phyloP scores from a whole-genome alignment of 2,113 vertebrate species.

The Ia io region DNA sequence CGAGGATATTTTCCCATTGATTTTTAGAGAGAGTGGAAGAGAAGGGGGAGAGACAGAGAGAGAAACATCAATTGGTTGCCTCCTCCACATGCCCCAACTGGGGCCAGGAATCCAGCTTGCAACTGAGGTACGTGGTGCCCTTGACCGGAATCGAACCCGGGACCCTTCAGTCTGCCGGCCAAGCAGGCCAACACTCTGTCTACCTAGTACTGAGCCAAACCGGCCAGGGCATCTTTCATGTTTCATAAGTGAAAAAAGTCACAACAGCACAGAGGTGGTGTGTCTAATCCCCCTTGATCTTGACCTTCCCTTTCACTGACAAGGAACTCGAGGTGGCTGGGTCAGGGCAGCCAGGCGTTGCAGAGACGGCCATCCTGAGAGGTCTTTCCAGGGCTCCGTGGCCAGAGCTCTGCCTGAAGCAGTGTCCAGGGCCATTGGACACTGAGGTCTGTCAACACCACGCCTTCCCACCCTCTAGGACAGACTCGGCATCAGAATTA shows the following conservation, averaged over 20 bases:
- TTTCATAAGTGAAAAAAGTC: slow-evolving; percentile 19
- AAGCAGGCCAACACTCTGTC: no score
- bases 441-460: not conserved
- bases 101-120: no score
- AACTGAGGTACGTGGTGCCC: no score
- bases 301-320: not conserved
- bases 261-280: not conserved
- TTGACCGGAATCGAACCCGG: no score
- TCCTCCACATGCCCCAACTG: no score
- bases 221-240: not conserved
- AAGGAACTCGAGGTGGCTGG: not conserved
- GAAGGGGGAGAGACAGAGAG: no score
- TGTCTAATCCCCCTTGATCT: not conserved
- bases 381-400: not conserved
- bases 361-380: not conserved
- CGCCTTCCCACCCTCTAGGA: not conserved
- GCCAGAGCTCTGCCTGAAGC: not conserved
- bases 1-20: no score
- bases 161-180: no score
- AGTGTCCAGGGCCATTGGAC: not conserved
- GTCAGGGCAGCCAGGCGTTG: not conserved
- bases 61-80: no score
- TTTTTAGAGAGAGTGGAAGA: no score
- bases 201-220: no score
- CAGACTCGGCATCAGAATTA: not conserved